A percentile compares a stretch with the other conserved stretches of the same genome.
phyloP scores from a whole-genome alignment of 2,113 vertebrate species.

The Clinocottus analis region DNA sequence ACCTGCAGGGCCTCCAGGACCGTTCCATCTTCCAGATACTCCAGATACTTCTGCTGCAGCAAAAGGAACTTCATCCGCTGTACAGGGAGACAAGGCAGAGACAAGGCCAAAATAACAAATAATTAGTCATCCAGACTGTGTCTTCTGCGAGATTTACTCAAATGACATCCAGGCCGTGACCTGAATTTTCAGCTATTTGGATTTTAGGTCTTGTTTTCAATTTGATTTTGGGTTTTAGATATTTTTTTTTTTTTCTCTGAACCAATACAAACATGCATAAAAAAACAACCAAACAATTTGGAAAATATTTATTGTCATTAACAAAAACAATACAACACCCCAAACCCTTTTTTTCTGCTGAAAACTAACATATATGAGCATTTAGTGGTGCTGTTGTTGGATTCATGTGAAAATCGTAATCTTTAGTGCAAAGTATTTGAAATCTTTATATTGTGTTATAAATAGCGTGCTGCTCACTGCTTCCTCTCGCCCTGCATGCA shows the following conservation, averaged over 20 bases:
- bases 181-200: not conserved
- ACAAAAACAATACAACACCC: too few relatives aligned
- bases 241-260: too few relatives aligned
- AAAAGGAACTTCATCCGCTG: constrained; percentile 99
- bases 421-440: too few relatives aligned
- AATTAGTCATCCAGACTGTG: not conserved
- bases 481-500: too few relatives aligned
- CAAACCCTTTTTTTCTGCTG: too few relatives aligned
- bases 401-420: too few relatives aligned
- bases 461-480: too few relatives aligned
- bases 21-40: constrained; percentile 97
- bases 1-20: constrained; percentile 97
- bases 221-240: not conserved
- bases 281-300: not conserved
- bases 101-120: not conserved
- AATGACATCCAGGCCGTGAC: not conserved
- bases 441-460: too few relatives aligned
- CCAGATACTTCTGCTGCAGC: constrained; percentile 98
- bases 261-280: not conserved
- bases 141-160: not conserved
- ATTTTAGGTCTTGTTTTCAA: not conserved
- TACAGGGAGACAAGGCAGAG: constrained; percentile 47
- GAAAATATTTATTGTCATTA: too few relatives aligned
- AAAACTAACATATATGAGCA: too few relatives aligned
- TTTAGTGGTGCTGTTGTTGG: too few relatives aligned